Conservation (phyloP, 2,888 invertebrate species). For the Tethea ocularis region DNA sequence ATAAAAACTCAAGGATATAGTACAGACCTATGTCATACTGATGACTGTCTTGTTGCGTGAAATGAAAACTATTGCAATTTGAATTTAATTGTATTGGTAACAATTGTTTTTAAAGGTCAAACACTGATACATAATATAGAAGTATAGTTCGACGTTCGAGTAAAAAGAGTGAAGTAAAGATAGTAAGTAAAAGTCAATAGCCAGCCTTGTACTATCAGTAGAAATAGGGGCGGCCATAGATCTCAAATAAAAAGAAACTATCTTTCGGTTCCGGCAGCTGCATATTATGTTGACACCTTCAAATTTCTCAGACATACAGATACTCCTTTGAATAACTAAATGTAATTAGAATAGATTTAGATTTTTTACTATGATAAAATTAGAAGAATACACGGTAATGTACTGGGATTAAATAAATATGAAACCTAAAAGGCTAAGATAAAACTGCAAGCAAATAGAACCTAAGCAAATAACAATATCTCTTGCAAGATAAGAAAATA, state of each 20-base stretch:
- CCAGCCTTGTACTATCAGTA: too few relatives aligned
- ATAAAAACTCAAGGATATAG: not conserved
- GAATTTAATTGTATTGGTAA: conserved; percentile 8
- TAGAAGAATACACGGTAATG: not conserved
- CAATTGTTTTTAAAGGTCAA: not conserved
- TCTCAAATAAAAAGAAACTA: too few relatives aligned
- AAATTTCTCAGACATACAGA: too few relatives aligned
- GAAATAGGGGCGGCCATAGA: too few relatives aligned
- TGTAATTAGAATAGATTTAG: too few relatives aligned
- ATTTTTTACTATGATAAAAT: too few relatives aligned
- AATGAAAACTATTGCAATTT: not conserved
- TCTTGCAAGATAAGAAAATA: not conserved
- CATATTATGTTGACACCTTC: too few relatives aligned
- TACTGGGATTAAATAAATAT: not conserved
- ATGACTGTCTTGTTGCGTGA: not conserved
- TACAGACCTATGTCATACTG: conserved; percentile 15
- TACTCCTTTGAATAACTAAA: too few relatives aligned
- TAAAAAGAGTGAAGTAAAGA: not conserved
- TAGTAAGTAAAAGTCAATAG: not conserved
- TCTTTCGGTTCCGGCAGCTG: too few relatives aligned
- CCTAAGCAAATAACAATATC: not conserved
- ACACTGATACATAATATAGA: not conserved
- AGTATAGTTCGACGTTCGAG: not conserved
- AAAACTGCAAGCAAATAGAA: not conserved
- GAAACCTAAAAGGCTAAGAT: not conserved